These are phyloP conservation scores for Dolichomitus sp. DNA, from an alignment of 2,888 invertebrate genomes.

Conservation along the genomic window DNA sequence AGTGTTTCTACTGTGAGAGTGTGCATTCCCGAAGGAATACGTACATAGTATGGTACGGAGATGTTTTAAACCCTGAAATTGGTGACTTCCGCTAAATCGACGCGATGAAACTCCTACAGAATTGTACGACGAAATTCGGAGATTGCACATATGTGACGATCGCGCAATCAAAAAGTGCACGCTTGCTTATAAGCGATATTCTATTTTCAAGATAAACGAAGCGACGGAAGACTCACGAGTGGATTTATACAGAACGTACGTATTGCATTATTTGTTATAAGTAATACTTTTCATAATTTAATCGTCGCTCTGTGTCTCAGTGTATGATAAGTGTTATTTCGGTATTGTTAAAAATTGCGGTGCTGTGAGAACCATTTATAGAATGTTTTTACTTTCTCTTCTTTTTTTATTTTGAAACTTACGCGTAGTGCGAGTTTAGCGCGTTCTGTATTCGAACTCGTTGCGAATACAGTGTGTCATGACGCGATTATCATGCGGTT, in stretches of 20 bases:
- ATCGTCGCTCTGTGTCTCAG: neutral
- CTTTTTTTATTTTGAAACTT: neutral
- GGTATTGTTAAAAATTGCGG: neutral
- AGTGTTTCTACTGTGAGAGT: slow-evolving; percentile 11
- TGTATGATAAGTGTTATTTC: slow-evolving; percentile 3
- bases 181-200: slow-evolving; percentile 35
- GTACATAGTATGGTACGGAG: slow-evolving; percentile 10
- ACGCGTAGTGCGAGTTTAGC: neutral
- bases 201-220: slow-evolving; percentile 14
- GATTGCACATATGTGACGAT: slow-evolving; percentile 1
- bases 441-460: neutral
- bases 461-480: neutral
- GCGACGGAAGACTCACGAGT: slow-evolving; percentile 27
- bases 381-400: neutral
- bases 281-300: neutral
- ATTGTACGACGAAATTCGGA: neutral
- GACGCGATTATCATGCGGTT: neutral
- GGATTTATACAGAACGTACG: slow-evolving; percentile 48
- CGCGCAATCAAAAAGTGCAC: slow-evolving; percentile 24
- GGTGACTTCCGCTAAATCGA: slow-evolving; percentile 20
- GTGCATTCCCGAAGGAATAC: slow-evolving; percentile 27
- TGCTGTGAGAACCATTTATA: neutral
- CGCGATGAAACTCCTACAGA: neutral
- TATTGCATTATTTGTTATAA: slow-evolving; percentile 18
- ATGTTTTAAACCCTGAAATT: neutral